These are phyloP conservation scores for Crotalus horridus DNA, from an alignment of 2,113 vertebrate genomes.

Conservation along the genomic window DNA sequence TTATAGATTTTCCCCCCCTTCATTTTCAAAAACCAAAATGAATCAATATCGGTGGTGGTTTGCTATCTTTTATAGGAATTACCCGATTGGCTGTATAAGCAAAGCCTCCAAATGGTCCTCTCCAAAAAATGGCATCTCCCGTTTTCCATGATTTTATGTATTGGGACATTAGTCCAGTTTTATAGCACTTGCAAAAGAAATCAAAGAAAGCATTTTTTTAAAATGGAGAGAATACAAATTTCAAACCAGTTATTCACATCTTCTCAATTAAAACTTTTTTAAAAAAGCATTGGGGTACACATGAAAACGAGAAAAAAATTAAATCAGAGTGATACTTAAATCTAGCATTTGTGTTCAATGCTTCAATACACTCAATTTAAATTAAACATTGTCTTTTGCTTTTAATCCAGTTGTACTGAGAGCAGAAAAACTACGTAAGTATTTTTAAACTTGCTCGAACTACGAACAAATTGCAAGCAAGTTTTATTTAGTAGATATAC, in stretches of 20 bases:
- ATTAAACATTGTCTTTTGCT: not conserved
- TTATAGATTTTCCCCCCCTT: constrained; percentile 10
- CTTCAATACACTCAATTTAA: not conserved
- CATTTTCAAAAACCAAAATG: constrained; percentile 31
- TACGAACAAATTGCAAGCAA: not conserved
- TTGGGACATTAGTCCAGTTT: constrained; percentile 74
- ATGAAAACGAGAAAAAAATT: constrained; percentile 54
- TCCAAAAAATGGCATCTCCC: constrained; percentile 71
- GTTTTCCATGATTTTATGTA: constrained; percentile 71
- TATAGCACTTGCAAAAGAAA: constrained; percentile 70
- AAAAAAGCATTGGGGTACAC: constrained; percentile 47
- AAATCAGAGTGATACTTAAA: constrained; percentile 43
- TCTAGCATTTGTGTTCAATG: not conserved
- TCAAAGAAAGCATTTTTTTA: constrained; percentile 32
- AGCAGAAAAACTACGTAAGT: not conserved
- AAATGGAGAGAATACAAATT: constrained; percentile 52
- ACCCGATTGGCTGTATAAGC: constrained; percentile 75
- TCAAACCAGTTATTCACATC: constrained; percentile 55
- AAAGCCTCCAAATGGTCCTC: constrained; percentile 78
- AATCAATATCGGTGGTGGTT: constrained; percentile 28
- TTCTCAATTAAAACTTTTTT: constrained; percentile 35
- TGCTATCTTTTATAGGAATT: constrained; percentile 38
- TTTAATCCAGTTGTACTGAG: not conserved
- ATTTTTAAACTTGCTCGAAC: constrained; percentile 1
- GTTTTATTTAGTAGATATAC: constrained; percentile 10